Evolutionary conservation across 2,113 vertebrate species (phyloP).

Genomic region (Melospiza georgiana): DNA sequence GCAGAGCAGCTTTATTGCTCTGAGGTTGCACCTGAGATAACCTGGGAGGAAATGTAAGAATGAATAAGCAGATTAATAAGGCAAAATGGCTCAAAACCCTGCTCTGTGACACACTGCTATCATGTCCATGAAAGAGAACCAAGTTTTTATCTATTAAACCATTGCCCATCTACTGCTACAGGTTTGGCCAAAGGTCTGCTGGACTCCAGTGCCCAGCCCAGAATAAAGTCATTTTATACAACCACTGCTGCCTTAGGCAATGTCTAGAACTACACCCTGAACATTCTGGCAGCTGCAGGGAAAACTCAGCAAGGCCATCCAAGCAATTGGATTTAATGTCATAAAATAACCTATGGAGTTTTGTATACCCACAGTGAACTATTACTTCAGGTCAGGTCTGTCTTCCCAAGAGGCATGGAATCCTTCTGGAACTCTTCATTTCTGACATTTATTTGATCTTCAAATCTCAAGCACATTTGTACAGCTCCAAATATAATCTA

Average conservation of each 20-base stretch:
- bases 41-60: neutral
- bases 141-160: neutral
- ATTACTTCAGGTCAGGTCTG: neutral
- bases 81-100: neutral
- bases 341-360: neutral
- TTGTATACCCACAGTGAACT: neutral
- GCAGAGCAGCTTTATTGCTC: neutral
- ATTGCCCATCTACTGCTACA: neutral
- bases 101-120: neutral
- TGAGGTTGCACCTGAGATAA: neutral
- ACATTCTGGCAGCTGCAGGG: neutral
- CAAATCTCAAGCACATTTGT: neutral
- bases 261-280: accelerated
- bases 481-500: neutral
- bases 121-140: neutral
- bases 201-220: neutral
- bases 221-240: neutral
- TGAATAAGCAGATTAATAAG: neutral
- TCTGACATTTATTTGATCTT: neutral
- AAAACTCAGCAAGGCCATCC: neutral
- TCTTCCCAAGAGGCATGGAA: neutral
- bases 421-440: neutral
- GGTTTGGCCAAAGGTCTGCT: neutral
- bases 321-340: neutral
- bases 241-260: neutral